These are phyloP conservation scores for Desmophyllum pertusum DNA, from an alignment of 92 coral and sea anemone species.

Conservation along the genomic window DNA sequence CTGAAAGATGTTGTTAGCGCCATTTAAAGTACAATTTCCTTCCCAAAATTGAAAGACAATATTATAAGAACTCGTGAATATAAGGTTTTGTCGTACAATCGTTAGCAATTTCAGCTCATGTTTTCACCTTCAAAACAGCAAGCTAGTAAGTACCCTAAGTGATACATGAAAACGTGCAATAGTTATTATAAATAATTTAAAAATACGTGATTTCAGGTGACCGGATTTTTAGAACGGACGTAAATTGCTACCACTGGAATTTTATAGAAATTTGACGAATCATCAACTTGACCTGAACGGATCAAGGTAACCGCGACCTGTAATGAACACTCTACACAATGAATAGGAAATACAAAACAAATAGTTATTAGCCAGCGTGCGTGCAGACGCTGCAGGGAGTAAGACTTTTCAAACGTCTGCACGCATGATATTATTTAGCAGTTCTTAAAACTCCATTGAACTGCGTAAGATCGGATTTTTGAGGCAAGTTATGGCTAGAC, in stretches of 20 bases:
- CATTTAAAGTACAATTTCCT: neutral
- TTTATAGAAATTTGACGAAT: neutral
- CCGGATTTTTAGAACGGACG: neutral
- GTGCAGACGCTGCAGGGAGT: neutral
- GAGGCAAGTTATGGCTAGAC: neutral
- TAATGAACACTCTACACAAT: neutral
- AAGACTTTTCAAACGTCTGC: constrained; percentile 5
- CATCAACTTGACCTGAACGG: constrained; percentile 11
- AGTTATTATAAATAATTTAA: neutral
- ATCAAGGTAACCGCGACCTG: constrained; percentile 6
- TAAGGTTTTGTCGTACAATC: neutral
- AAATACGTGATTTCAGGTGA: neutral
- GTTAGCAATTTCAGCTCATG: neutral
- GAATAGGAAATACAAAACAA: neutral
- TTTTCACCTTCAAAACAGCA: neutral
- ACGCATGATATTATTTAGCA: neutral
- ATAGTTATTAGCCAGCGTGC: neutral
- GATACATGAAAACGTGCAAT: neutral
- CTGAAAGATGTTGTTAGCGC: neutral
- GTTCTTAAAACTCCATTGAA: neutral
- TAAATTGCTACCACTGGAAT: constrained; percentile 1
- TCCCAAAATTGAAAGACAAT: neutral
- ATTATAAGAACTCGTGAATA: neutral
- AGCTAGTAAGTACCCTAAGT: neutral
- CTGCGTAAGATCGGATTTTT: neutral